Conservation (phyloP, 2,888 invertebrate genomes). For the Synergus umbraculus region DNA sequence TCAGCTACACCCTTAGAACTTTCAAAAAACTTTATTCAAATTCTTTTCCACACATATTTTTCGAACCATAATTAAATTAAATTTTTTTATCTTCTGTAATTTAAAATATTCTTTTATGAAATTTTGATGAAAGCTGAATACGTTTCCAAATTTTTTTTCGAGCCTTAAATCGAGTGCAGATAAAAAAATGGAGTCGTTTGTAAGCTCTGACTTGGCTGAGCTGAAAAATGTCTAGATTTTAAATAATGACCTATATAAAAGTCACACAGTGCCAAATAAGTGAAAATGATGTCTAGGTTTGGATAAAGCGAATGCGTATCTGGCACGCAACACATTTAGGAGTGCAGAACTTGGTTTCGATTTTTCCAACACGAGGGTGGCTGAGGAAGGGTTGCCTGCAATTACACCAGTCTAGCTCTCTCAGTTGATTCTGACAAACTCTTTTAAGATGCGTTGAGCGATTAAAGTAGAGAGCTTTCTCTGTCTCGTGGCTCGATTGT, state of each 20-base stretch:
- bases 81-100: too few species aligned
- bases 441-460: constrained; percentile 26
- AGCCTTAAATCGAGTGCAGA: too few species aligned
- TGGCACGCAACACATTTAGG: not conserved
- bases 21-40: too few species aligned
- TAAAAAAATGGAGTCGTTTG: too few species aligned
- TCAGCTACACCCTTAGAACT: not conserved
- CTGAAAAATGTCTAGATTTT: not conserved
- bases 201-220: not conserved
- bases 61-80: too few species aligned
- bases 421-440: constrained; percentile 8
- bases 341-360: constrained; percentile 3
- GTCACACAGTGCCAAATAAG: too few species aligned
- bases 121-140: too few species aligned
- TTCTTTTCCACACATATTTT: too few species aligned
- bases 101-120: too few species aligned
- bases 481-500: constrained; percentile 54
- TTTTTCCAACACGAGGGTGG: not conserved
- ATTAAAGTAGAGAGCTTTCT: constrained; percentile 49
- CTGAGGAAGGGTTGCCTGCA: not conserved
- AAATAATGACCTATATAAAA: too few species aligned
- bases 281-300: not conserved
- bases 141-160: too few species aligned
- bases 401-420: not conserved
- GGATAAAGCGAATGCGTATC: not conserved